phyloP scores from a whole-genome alignment of 2,113 vertebrate species.

The Xiphorhynchus elegans region DNA sequence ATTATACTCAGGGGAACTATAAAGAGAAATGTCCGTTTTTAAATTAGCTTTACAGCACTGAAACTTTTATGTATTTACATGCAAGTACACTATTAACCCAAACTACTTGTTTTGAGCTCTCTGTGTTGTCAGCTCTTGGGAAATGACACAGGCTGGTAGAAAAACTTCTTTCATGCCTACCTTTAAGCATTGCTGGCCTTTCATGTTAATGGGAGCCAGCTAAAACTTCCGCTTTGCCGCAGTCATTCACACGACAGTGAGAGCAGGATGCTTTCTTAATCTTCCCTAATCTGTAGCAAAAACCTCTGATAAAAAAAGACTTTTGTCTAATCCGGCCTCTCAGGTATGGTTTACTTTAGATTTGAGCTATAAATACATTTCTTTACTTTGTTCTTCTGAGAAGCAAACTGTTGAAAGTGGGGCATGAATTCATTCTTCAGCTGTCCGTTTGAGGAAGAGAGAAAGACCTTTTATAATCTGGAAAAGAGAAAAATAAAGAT shows the following conservation, averaged over 20 bases:
- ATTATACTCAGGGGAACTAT: slow-evolving; percentile 72
- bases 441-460: not conserved
- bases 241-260: slow-evolving; percentile 5
- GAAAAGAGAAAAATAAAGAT: not conserved
- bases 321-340: slow-evolving; percentile 66
- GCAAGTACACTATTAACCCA: slow-evolving; percentile 74
- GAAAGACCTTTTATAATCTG: not conserved
- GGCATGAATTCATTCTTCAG: not conserved
- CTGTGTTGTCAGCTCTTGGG: not conserved
- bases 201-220: slow-evolving; percentile 31
- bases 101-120: slow-evolving; percentile 63
- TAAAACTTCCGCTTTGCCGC: slow-evolving; percentile 48
- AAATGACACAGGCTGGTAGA: not conserved
- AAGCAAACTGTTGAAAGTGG: slow-evolving; percentile 48
- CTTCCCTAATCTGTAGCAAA: slow-evolving; percentile 66
- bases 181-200: slow-evolving; percentile 36
- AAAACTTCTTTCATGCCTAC: slow-evolving; percentile 11
- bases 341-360: slow-evolving; percentile 66
- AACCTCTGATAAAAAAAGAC: slow-evolving; percentile 66
- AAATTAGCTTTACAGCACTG: slow-evolving; percentile 72
- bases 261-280: slow-evolving; percentile 65
- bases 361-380: slow-evolving; percentile 53
- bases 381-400: slow-evolving; percentile 47
- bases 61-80: slow-evolving; percentile 78
- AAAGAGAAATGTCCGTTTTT: slow-evolving; percentile 76